phyloP scores from a whole-genome alignment of 2,888 invertebrate genomes.

The Mayetiola destructor region DNA sequence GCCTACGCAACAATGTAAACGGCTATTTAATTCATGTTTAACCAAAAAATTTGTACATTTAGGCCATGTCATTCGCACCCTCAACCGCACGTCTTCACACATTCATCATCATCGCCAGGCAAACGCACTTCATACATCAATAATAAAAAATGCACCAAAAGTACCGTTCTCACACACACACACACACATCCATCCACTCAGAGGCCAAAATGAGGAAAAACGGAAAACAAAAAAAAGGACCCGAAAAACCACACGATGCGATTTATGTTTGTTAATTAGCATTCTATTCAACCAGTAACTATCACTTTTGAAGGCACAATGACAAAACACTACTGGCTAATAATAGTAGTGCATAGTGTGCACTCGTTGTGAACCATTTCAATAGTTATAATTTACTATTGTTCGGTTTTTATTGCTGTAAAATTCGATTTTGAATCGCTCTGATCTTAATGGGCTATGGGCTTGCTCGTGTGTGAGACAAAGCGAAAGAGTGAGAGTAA shows the following conservation, averaged over 20 bases:
- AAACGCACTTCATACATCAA: background rate
- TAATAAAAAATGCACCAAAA: background rate
- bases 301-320: too few relatives aligned
- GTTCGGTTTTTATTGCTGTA: background rate
- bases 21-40: background rate
- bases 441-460: background rate
- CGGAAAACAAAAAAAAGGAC: background rate
- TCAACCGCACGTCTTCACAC: background rate
- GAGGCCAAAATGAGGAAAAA: background rate
- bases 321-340: too few relatives aligned
- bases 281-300: slow-evolving; percentile 12
- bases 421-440: slow-evolving; percentile 8
- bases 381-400: too few relatives aligned
- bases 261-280: slow-evolving; percentile 10
- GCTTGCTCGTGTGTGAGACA: background rate
- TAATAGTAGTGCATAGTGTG: too few relatives aligned
- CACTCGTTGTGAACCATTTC: too few relatives aligned
- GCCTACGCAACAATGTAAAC: background rate
- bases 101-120: slow-evolving; percentile 3
- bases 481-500: too few relatives aligned
- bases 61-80: background rate
- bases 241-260: background rate
- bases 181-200: background rate
- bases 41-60: background rate
- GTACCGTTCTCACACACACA: background rate